phyloP scores from a whole-genome alignment of 2,113 vertebrate species.

The Cromileptes altivelis region DNA sequence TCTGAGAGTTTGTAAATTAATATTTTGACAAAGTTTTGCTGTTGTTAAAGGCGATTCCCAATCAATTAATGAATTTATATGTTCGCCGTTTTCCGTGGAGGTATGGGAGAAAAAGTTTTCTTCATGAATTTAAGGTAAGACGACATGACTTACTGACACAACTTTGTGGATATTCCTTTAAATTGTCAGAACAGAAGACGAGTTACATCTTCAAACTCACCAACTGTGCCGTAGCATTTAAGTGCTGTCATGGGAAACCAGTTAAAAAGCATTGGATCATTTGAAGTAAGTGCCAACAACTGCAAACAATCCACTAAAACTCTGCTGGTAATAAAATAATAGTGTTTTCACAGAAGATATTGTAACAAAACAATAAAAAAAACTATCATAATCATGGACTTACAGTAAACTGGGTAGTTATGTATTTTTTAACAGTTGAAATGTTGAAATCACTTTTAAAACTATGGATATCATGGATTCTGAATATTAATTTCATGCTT shows the following conservation, averaged over 20 bases:
- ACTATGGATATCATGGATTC: conserved; percentile 15
- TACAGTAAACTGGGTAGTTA: neutral
- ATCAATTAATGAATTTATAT: too few relatives aligned
- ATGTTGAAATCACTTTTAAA: conserved; percentile 11
- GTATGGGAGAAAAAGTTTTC: too few relatives aligned
- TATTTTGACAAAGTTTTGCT: too few relatives aligned
- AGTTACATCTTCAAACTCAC: neutral
- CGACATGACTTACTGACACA: too few relatives aligned
- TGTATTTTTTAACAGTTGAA: conserved; percentile 6
- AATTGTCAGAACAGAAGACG: neutral
- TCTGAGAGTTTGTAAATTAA: too few relatives aligned
- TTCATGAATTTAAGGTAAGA: too few relatives aligned
- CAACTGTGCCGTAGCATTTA: too few relatives aligned
- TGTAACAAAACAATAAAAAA: neutral
- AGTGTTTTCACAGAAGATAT: neutral
- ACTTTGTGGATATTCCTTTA: too few relatives aligned
- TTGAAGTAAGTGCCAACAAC: neutral
- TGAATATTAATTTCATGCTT: conserved; percentile 38
- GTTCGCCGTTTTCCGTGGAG: too few relatives aligned
- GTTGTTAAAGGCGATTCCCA: too few relatives aligned
- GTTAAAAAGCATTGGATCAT: neutral
- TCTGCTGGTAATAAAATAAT: neutral
- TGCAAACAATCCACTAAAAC: neutral
- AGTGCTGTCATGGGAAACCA: neutral
- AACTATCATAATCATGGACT: neutral